phyloP scores from a whole-genome alignment of 2,797 vertebrate species.

The Antrozous pallidus region DNA sequence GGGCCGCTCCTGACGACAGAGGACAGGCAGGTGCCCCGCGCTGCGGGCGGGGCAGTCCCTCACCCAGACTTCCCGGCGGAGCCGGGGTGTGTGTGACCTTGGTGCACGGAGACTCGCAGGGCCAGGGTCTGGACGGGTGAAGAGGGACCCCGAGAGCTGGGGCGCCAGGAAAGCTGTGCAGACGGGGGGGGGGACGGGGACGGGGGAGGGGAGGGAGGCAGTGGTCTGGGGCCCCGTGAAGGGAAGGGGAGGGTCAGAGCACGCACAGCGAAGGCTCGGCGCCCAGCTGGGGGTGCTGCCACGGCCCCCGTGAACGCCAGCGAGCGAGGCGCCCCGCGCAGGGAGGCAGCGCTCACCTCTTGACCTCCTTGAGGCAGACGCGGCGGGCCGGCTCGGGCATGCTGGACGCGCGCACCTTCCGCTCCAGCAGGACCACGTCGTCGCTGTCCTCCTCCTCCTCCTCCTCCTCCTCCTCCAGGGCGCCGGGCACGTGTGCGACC shows the following conservation, averaged over 20 bases:
- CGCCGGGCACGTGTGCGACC: conserved; percentile 84
- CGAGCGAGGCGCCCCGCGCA: not conserved
- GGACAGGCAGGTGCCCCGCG: too few species aligned
- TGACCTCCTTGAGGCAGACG: conserved; percentile 96
- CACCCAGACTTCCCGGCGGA: too few species aligned
- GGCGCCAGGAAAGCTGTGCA: not conserved
- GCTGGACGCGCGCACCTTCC: conserved; percentile 89
- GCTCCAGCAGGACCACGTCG: conserved; percentile 90
- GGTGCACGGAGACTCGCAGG: too few species aligned
- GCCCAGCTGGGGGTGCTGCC: not conserved
- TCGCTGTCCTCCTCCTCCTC: conserved; percentile 95
- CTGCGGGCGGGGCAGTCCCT: too few species aligned
- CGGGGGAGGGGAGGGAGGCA: too few species aligned
- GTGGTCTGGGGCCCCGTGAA: not conserved
- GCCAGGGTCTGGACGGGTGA: too few species aligned
- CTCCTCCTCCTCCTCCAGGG: conserved; percentile 90
- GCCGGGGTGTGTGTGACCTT: too few species aligned
- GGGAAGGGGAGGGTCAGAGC: not conserved
- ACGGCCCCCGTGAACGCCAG: not conserved
- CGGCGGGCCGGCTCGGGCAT: conserved; percentile 94
- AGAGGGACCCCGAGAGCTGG: not conserved
- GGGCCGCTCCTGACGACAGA: too few species aligned
- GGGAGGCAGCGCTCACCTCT: conserved; percentile 81
- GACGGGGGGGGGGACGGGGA: too few species aligned
- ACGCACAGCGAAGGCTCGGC: not conserved